These are phyloP conservation scores for Drosophila fungiperda DNA, from an alignment of 2,888 invertebrate genomes.

Conservation along the genomic window DNA sequence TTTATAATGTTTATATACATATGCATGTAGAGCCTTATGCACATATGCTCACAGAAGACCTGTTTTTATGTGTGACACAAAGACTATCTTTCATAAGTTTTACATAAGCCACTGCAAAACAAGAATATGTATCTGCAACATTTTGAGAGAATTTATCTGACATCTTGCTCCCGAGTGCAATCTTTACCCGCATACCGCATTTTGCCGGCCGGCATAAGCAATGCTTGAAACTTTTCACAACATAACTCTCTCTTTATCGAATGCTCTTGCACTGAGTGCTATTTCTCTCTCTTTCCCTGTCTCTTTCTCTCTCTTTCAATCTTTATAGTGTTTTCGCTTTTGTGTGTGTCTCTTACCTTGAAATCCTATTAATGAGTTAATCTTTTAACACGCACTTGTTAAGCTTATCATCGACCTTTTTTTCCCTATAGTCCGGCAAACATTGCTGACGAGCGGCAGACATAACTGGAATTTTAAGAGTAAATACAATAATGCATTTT, in stretches of 20 bases:
- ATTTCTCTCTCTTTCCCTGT: not conserved
- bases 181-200: conserved; percentile 7
- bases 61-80: conserved; percentile 61
- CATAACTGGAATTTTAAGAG: conserved; percentile 4
- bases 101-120: conserved; percentile 24
- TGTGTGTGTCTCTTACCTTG: conserved; percentile 63
- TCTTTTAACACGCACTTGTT: conserved; percentile 68
- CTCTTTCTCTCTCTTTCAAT: not conserved
- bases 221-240: conserved; percentile 8
- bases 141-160: conserved; percentile 24
- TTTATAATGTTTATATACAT: conserved; percentile 14
- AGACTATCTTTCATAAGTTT: conserved; percentile 26
- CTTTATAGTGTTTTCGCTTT: conserved; percentile 31
- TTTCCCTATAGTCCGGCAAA: conserved; percentile 27
- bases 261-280: conserved; percentile 6
- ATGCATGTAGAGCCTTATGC: conserved; percentile 1
- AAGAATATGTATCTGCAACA: conserved; percentile 39
- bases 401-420: conserved; percentile 48
- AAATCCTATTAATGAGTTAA: conserved; percentile 62
- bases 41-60: conserved; percentile 48
- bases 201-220: conserved; percentile 74
- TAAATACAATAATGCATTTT: conserved; percentile 6
- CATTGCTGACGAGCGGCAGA: conserved; percentile 13
- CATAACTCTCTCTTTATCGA: conserved; percentile 11
- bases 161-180: conserved; percentile 40